Evolutionary conservation across 2,888 invertebrate genomes (phyloP), one percentile per base, ranked within the genome.

Genomic region (Andrena fulva): DNA sequence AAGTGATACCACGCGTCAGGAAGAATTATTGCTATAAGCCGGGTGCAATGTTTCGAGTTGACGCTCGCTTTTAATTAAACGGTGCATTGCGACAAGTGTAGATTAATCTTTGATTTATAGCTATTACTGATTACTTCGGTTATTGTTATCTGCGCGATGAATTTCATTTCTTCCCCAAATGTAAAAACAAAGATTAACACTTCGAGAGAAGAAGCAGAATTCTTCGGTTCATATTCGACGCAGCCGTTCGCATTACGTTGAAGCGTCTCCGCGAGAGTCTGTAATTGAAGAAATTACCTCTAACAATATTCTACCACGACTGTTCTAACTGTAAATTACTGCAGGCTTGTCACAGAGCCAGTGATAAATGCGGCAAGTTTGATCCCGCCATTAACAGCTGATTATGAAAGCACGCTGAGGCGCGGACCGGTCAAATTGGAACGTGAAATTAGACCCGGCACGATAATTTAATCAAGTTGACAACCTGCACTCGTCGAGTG

Each of bases 381-480:
- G 52, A 54, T 77, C 33, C 20, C 52, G 33, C 67, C n/a, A 24
- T 72, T 63, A 78, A 24, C 62, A 16, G 29, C 12, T 56, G 72
- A 80, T 67, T 29, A 68, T 16, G 66, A 20, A 12, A 20, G n/a
- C 60, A 59, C 16, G 20, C 52, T 54, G 64, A 31, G 27, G 42
- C 29, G 31, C 20, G 64, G 66, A 54, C n/a, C n/a, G 24, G 33
- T 54, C 7, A 35, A 60, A 60, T 69, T 66, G 42, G 33, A 2
- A 35, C 29, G 62, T 69, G 31, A 69, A 60, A 66, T 79, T 79
- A 66, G 79, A 69, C 16, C 20, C n/a, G 2, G 20, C 12, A 29
- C 10, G 60, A 66, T 74, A 81, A 81, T 81, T 81, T 48, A 68
- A 70, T 79, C 70, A 70, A 42, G 42, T 42, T 8, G 31, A 42